Base-by-base conservation (phyloP, 2,888 invertebrate genomes). In the Polietes domitor region DNA sequence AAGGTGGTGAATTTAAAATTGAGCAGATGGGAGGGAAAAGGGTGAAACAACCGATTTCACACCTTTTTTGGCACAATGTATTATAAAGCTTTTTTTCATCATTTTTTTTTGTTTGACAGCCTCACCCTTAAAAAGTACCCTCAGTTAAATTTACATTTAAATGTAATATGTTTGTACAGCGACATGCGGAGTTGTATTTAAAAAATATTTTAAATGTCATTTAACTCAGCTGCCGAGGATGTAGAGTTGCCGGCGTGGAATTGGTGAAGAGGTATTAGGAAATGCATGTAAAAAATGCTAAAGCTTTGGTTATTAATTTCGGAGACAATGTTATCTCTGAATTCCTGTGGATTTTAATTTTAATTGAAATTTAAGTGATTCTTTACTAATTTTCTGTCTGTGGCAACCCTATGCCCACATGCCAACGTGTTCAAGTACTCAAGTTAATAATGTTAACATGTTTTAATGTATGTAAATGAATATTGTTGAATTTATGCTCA, bases 371-470 rank as follows among this genome's bases (percentile, higher is more conserved):
- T n/a, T n/a, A n/a, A n/a, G n/a, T n/a, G n/a, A n/a, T n/a, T n/a
- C n/a, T n/a, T n/a, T n/a, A n/a, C n/a, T n/a, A n/a, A n/a, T n/a
- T n/a, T n/a, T n/a, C n/a, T n/a, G n/a, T n/a, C n/a, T n/a, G 12
- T 47, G 47, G 47, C 47, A 47, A n/a, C 47, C 15, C 47, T 47
- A n/a, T 47, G 15, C n/a, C 15, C 6, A 9, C 12, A 37, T 7
- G 47, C 5, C 32, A 32, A 47, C n/a, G 3, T n/a, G n/a, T 47
- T n/a, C 47, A 47, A 47, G 47, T 47, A 15, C 47, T 12, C n/a
- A 4, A 61, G 63, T 63, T 77, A 71, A 77, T 77, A 77, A 63
- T 77, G 32, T 71, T 71, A 71, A 77, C 61, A 71, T 72, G 21
- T 43, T 71, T 72, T 61, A 72, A 77, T 72, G 37, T 72, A 37